A percentile compares a stretch with the other conserved stretches of the same genome.
Conservation (phyloP, 2,888 invertebrate genomes). For the Synanthedon andrenaeformis region DNA sequence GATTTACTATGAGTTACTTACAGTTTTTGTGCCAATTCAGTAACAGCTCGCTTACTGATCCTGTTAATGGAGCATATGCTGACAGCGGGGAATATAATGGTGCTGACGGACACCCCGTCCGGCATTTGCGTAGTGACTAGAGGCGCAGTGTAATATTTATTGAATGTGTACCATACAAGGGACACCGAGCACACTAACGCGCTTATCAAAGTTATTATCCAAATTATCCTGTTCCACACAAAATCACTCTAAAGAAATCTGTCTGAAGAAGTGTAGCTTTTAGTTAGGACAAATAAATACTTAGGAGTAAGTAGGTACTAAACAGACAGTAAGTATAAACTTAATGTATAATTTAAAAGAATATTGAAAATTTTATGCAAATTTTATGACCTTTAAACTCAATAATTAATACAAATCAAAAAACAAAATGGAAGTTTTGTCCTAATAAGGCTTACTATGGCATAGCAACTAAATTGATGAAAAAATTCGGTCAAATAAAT, state of each 20-base stretch:
- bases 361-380: slow-evolving; percentile 11
- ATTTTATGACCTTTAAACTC: slow-evolving; percentile 21
- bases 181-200: slow-evolving; percentile 48
- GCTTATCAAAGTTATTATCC: slow-evolving; percentile 46
- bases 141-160: slow-evolving; percentile 45
- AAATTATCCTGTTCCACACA: slow-evolving; percentile 31
- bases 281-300: too few species aligned
- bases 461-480: too few species aligned
- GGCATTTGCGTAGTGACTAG: slow-evolving; percentile 57
- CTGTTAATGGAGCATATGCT: slow-evolving; percentile 63
- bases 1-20: slow-evolving; percentile 23
- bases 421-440: too few species aligned
- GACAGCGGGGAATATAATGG: slow-evolving; percentile 61
- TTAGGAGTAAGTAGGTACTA: too few species aligned
- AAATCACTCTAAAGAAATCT: neutral
- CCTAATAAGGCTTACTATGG: too few species aligned
- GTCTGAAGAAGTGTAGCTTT: neutral
- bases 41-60: slow-evolving; percentile 49
- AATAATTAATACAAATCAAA: too few species aligned
- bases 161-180: slow-evolving; percentile 50
- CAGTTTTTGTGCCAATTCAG: slow-evolving; percentile 41
- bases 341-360: neutral
- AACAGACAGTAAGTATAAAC: neutral
- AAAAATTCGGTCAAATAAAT: too few species aligned
- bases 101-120: slow-evolving; percentile 50